Evolutionary conservation across 2,797 vertebrate genomes (phyloP).

Genomic region (Esox lucius): DNA sequence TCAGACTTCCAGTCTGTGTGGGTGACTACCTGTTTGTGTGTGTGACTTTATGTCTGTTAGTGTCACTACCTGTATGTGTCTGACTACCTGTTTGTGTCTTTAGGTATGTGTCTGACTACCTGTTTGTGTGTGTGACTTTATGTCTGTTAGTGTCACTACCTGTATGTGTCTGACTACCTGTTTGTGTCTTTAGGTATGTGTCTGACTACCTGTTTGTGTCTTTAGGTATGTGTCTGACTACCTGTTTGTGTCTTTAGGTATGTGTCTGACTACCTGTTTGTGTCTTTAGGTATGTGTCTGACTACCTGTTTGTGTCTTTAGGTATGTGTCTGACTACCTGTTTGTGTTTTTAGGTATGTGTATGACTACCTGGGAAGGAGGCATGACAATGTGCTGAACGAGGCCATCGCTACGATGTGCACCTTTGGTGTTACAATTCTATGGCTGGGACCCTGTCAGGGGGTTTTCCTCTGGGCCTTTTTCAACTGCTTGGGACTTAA

Average conservation of each 20-base stretch:
- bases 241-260: no score
- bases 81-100: not conserved
- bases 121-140: not conserved
- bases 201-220: constrained; percentile 2
- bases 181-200: not conserved
- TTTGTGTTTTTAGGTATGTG: constrained; percentile 81
- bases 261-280: no score
- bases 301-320: not conserved
- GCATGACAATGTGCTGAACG: constrained; percentile 82
- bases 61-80: not conserved
- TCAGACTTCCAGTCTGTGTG: no score
- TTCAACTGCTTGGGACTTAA: constrained; percentile 96
- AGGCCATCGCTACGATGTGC: constrained; percentile 83
- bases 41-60: no score
- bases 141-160: constrained; percentile 58
- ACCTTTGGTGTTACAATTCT: constrained; percentile 87
- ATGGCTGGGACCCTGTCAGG: constrained; percentile 90
- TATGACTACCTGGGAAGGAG: constrained; percentile 88
- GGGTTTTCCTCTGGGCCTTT: constrained; percentile 90
- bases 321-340: constrained; percentile 54
- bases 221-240: no score
- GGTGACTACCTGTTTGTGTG: no score
- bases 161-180: constrained; percentile 71
- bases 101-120: no score
- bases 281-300: not conserved